Percentiles rank a stretch among this genome's conserved stretches.
Conservation (phyloP, 30 jellyfish, hydroid and myxozoan genomes). For the Euphysa ruthae region DNA sequence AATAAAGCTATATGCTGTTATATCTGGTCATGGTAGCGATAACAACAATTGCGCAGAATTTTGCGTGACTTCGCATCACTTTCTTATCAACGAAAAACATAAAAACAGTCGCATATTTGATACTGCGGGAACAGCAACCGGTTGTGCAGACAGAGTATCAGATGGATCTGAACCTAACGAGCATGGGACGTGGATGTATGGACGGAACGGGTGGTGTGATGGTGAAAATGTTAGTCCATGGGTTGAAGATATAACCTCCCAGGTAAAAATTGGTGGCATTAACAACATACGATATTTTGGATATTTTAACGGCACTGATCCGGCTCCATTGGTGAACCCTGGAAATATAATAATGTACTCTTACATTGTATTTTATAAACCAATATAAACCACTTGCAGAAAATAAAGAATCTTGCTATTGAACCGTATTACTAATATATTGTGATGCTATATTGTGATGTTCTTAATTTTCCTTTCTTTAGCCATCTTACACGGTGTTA, state of each 20-base stretch:
- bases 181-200: conserved; percentile 97
- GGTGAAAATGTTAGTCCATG: conserved; percentile 96
- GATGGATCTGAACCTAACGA: conserved; percentile 95
- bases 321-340: conserved; percentile 66
- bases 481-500: too few species aligned
- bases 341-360: conserved; percentile 93
- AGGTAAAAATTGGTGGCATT: conserved; percentile 40
- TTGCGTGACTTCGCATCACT: conserved; percentile 89
- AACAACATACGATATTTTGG: conserved; percentile 64
- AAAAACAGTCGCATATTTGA: conserved; percentile 74
- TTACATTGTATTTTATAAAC: conserved; percentile 58
- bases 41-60: conserved; percentile 93
- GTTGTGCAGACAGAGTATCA: conserved; percentile 90
- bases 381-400: too few species aligned
- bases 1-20: conserved; percentile 58
- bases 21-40: conserved; percentile 98
- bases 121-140: conserved; percentile 93
- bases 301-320: conserved; percentile 80
- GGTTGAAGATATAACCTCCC: conserved; percentile 88
- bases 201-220: conserved; percentile 99
- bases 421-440: too few species aligned
- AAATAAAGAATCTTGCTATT: too few species aligned
- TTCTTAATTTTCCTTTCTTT: too few species aligned
- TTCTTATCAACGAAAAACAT: conserved; percentile 50
- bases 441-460: too few species aligned